Evolutionary conservation across 2,888 invertebrate species (phyloP).

Genomic region (Bombylius discolor): DNA sequence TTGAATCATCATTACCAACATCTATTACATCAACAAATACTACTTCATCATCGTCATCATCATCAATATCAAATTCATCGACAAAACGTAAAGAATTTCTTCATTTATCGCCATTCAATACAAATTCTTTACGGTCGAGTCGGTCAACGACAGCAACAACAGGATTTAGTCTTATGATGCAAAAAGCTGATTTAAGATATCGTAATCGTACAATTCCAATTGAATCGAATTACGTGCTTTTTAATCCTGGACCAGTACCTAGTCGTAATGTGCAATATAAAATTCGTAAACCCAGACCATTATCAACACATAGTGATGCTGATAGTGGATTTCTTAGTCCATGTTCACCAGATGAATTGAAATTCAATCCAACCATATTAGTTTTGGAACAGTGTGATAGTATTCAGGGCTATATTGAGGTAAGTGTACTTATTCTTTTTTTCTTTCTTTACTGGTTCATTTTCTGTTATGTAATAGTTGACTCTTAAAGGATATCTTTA

Average conservation of each 20-base stretch:
- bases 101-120: conserved; percentile 30
- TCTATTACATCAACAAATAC: no score
- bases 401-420: conserved; percentile 37
- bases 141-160: conserved; percentile 4
- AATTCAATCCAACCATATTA: conserved; percentile 30
- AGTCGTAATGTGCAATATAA: conserved; percentile 34
- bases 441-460: neutral
- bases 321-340: conserved; percentile 52
- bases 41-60: neutral
- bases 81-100: conserved; percentile 21
- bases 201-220: conserved; percentile 32
- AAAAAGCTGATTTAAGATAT: conserved; percentile 18
- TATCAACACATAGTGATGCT: conserved; percentile 43
- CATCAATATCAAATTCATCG: neutral
- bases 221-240: conserved; percentile 34
- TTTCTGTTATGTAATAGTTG: neutral
- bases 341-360: conserved; percentile 44
- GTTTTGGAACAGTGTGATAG: conserved; percentile 36
- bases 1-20: neutral
- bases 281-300: conserved; percentile 31
- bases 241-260: conserved; percentile 35
- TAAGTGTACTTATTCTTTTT: conserved; percentile 14
- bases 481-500: no score
- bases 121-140: conserved; percentile 17
- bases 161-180: neutral